Evolutionary conservation across 1,140 invertebrate species (phyloP).

Genomic region (Daktulosphaira vitifoliae): DNA sequence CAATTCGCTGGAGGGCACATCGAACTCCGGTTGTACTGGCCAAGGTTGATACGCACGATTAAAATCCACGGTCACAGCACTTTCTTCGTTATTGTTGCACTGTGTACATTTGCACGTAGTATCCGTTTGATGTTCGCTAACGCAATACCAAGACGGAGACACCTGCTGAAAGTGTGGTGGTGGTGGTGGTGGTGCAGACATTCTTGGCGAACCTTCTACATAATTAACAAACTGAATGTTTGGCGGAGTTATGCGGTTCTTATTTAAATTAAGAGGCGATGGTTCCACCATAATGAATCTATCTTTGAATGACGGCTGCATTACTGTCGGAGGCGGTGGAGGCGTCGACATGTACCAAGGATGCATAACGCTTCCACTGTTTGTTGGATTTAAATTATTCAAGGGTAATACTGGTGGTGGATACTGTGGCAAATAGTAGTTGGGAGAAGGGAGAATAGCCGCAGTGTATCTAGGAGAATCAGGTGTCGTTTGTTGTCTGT

Average conservation of each 20-base stretch:
- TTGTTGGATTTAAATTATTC: background rate
- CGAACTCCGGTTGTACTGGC: background rate
- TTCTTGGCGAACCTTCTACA: too few species aligned
- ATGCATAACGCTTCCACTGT: background rate
- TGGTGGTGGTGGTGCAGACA: too few species aligned
- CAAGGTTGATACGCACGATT: constrained; percentile 25
- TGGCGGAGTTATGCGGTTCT: too few species aligned
- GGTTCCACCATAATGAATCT: background rate
- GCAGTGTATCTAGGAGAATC: too few species aligned
- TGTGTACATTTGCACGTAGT: background rate
- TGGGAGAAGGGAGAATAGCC: background rate
- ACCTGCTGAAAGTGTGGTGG: background rate
- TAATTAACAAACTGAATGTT: too few species aligned
- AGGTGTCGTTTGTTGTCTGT: too few species aligned
- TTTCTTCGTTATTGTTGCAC: constrained; percentile 14
- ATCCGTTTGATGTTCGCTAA: background rate
- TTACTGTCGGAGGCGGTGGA: background rate
- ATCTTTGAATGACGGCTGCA: background rate
- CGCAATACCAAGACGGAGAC: background rate
- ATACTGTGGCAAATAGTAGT: background rate
- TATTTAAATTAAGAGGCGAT: too few species aligned
- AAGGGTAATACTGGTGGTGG: background rate
- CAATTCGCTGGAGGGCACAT: background rate
- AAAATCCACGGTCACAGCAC: background rate
- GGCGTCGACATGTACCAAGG: constrained; percentile 10